These are phyloP conservation scores for Chaetops frenatus DNA, from an alignment of 2,113 vertebrate genomes.

Conservation along the genomic window DNA sequence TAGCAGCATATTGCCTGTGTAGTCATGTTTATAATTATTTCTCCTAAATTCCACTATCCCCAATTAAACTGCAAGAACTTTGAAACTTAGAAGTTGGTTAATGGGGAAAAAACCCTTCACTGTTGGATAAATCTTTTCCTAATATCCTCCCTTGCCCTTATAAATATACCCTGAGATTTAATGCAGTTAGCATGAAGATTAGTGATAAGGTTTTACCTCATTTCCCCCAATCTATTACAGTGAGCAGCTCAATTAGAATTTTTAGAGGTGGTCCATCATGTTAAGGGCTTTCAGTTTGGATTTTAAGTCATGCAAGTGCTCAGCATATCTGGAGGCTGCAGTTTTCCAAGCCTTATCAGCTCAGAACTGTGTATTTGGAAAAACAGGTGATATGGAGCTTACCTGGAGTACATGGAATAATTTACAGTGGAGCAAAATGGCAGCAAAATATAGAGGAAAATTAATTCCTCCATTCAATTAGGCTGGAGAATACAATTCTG, in stretches of 20 bases:
- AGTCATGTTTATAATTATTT: not conserved
- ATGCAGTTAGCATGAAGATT: not conserved
- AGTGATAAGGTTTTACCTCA: not conserved
- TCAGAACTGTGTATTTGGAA: not conserved
- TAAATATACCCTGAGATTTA: not conserved
- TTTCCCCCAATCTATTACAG: slow-evolving; percentile 13
- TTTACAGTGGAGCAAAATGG: not conserved
- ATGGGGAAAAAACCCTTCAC: not conserved
- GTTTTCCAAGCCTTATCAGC: not conserved
- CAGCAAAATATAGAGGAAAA: not conserved
- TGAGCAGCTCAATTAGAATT: not conserved
- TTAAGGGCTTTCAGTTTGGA: not conserved
- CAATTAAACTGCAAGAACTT: slow-evolving; percentile 17
- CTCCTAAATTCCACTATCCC: not conserved
- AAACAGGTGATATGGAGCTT: not conserved
- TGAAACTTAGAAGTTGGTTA: not conserved
- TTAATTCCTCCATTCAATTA: not conserved
- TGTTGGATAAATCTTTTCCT: not conserved
- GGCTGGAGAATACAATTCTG: not conserved
- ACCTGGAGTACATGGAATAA: not conserved
- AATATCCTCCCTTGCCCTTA: not conserved
- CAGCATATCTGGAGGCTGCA: not conserved
- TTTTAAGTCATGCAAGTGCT: not conserved
- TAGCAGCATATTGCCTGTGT: not conserved
- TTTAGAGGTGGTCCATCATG: not conserved